A percentile compares a stretch with the other conserved stretches of the same genome.
These are phyloP conservation scores for Chromis chromis DNA, from an alignment of 2,797 vertebrate species.

Conservation along the genomic window DNA sequence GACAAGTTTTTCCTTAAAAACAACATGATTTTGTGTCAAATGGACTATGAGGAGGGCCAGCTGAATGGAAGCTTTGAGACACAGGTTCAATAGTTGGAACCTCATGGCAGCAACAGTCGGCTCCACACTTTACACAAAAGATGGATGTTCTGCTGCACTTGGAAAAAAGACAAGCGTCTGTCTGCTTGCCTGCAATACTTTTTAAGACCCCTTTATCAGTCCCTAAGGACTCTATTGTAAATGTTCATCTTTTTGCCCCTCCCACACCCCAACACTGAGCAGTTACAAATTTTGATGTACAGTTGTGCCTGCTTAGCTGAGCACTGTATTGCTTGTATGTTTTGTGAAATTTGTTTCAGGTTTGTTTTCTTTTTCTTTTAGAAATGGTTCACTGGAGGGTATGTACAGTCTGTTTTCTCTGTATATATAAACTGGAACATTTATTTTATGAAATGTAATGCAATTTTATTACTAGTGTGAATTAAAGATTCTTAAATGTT, in stretches of 20 bases:
- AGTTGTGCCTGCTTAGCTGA: conserved; percentile 97
- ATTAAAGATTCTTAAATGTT: conserved; percentile 99
- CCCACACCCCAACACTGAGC: conserved; percentile 91
- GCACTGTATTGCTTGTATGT: conserved; percentile 97
- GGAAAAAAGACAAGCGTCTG: conserved; percentile 86
- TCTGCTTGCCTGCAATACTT: conserved; percentile 98
- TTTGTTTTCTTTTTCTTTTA: conserved; percentile 82
- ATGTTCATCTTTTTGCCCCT: conserved; percentile 89
- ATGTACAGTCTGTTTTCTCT: conserved; percentile 99
- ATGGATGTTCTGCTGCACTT: conserved; percentile 88
- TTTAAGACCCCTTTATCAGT: conserved; percentile 89
- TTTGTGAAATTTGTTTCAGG: conserved; percentile 92
- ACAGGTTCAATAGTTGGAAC: conserved; percentile 94
- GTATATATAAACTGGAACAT: conserved; percentile 99
- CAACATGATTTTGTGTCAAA: conserved; percentile 99
- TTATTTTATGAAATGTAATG: conserved; percentile 99
- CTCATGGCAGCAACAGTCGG: conserved; percentile 77
- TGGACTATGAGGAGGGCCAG: conserved; percentile 99
- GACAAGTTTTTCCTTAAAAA: conserved; percentile 99
- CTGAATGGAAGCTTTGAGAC: conserved; percentile 99
- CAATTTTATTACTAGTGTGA: conserved; percentile 99
- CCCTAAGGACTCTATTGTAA: conserved; percentile 92
- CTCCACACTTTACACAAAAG: conserved; percentile 76
- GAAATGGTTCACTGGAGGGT: conserved; percentile 91
- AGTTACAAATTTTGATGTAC: conserved; percentile 95